Conservation (phyloP, 2,797 vertebrate genomes). For the Rhinogobio ventralis region DNA sequence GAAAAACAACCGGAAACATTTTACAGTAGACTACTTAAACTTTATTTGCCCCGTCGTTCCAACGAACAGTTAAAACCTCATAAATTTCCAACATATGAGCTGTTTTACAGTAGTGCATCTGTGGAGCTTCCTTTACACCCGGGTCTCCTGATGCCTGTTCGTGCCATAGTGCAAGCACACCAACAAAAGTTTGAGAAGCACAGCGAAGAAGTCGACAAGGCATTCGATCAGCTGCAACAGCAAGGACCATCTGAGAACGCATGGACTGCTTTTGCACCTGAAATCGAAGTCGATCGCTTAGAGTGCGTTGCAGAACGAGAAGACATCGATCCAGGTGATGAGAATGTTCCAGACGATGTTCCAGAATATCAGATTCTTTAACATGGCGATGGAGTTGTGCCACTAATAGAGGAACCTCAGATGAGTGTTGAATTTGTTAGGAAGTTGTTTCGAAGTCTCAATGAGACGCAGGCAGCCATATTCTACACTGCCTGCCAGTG, state of each 20-base stretch:
- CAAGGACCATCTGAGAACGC: not conserved
- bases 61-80: conserved; percentile 17
- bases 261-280: not conserved
- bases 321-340: not conserved
- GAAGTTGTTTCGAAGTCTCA: conserved; percentile 25
- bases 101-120: conserved; percentile 9
- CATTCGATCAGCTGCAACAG: no score
- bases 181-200: not conserved
- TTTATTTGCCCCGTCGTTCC: conserved; percentile 30
- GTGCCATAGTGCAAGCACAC: not conserved
- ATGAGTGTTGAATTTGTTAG: not conserved
- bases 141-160: not conserved
- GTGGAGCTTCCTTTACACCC: not conserved
- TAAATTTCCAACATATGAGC: conserved; percentile 9
- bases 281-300: not conserved
- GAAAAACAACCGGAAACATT: conserved; percentile 43
- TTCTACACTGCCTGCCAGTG: conserved; percentile 24
- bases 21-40: conserved; percentile 31
- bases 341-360: not conserved
- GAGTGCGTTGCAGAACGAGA: not conserved
- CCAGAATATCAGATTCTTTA: not conserved
- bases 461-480: conserved; percentile 27
- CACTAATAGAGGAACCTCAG: not conserved
- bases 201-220: not conserved
- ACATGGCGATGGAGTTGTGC: not conserved